phyloP scores from a whole-genome alignment of 2,113 vertebrate genomes.

The Motacilla tschutschensis region DNA sequence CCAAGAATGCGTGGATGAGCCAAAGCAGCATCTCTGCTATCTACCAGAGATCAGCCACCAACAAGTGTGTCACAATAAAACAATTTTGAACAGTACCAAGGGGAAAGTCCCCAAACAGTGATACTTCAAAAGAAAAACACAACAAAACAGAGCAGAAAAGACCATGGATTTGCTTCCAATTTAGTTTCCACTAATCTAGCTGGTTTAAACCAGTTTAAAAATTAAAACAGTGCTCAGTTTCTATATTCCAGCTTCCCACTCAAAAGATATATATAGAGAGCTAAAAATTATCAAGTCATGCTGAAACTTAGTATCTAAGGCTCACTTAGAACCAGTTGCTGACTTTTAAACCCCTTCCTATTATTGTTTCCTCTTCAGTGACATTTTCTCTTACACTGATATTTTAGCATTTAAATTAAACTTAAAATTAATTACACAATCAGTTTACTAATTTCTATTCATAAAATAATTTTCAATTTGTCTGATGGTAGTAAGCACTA shows the following conservation, averaged over 20 bases:
- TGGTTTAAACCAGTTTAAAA: constrained; percentile 30
- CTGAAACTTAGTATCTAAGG: constrained; percentile 53
- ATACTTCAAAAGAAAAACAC: constrained; percentile 7
- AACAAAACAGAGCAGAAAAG: not conserved
- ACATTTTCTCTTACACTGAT: not conserved
- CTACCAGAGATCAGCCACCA: not conserved
- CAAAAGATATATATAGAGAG: constrained; percentile 66
- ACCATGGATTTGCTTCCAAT: constrained; percentile 42
- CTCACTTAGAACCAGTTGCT: constrained; percentile 50
- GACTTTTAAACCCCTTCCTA: constrained; percentile 23
- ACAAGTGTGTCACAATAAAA: constrained; percentile 38
- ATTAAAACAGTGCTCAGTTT: constrained; percentile 41
- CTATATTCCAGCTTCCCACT: constrained; percentile 65
- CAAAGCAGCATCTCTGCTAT: constrained; percentile 36
- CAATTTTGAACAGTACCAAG: not conserved
- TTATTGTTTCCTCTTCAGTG: constrained; percentile 24
- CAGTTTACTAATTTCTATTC: not conserved
- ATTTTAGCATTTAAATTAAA: not conserved
- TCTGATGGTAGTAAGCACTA: not conserved
- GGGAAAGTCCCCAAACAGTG: constrained; percentile 18
- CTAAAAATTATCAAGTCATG: constrained; percentile 59
- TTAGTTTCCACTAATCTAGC: constrained; percentile 5
- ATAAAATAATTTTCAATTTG: not conserved
- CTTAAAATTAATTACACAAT: not conserved
- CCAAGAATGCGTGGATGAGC: constrained; percentile 58